These are phyloP conservation scores for Cephus rjabovi DNA, from an alignment of 2,888 invertebrate species.

Conservation along the genomic window DNA sequence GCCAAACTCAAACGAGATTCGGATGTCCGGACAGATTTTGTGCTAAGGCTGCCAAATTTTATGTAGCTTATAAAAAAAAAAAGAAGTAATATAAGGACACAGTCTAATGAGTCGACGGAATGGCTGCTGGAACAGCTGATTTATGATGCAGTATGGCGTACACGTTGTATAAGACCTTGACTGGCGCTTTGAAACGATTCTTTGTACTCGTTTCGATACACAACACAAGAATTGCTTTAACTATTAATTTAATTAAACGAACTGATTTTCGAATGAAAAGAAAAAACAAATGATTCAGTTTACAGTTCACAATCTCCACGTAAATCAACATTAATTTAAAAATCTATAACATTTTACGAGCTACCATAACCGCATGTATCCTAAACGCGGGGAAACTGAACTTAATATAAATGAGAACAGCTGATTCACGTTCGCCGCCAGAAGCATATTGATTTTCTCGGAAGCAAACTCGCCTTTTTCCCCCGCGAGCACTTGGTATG, in stretches of 20 bases:
- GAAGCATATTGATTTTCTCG: conserved; percentile 45
- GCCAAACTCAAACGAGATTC: not conserved
- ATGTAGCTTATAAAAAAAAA: not conserved
- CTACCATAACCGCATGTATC: not conserved
- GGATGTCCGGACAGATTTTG: not conserved
- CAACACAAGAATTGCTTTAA: not conserved
- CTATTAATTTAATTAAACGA: not conserved
- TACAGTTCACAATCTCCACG: not conserved
- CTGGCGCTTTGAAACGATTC: not conserved
- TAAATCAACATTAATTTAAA: not conserved
- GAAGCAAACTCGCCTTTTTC: not conserved
- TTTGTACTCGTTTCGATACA: not conserved
- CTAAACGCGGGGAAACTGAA: not conserved
- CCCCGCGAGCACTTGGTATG: not conserved
- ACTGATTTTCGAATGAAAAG: not conserved
- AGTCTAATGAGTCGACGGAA: not conserved
- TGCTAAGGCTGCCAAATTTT: not conserved
- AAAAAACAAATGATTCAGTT: not conserved
- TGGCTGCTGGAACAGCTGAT: not conserved
- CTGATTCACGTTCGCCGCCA: conserved; percentile 25
- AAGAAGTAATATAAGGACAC: not conserved
- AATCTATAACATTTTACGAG: not conserved
- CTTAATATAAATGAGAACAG: conserved; percentile 16
- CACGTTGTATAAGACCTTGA: not conserved
- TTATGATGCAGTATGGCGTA: not conserved